These are phyloP conservation scores for Cerceris ruficornis DNA, from an alignment of 2,888 invertebrate genomes.

Conservation along the genomic window DNA sequence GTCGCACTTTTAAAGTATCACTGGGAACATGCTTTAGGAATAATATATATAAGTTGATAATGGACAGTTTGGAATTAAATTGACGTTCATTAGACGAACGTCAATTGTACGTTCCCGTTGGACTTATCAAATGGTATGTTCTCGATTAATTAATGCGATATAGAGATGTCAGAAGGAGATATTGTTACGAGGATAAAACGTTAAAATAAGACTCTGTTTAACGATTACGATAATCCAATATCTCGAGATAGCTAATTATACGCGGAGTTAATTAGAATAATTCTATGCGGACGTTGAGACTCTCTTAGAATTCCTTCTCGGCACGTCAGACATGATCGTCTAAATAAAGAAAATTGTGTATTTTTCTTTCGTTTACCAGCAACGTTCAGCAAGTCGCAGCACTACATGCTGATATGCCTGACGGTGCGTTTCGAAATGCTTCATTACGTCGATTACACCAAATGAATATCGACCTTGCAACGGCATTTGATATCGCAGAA, in stretches of 20 bases:
- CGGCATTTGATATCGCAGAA: constrained; percentile 3
- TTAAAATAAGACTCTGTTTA: constrained; percentile 27
- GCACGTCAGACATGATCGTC: constrained; percentile 1
- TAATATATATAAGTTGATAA: too few relatives aligned
- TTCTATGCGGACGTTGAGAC: constrained; percentile 20
- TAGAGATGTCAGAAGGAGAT: constrained; percentile 43
- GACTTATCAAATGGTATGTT: too few relatives aligned
- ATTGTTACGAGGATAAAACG: constrained; percentile 51
- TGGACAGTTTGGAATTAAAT: too few relatives aligned
- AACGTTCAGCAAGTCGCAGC: constrained; percentile 19
- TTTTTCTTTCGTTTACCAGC: not conserved
- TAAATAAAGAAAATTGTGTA: constrained; percentile 6
- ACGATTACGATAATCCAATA: constrained; percentile 46
- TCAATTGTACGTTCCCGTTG: too few relatives aligned
- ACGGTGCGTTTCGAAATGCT: constrained; percentile 12
- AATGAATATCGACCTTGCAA: constrained; percentile 4
- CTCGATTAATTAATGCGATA: constrained; percentile 37
- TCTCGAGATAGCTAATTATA: constrained; percentile 35
- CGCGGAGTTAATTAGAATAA: constrained; percentile 47
- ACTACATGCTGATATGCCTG: not conserved
- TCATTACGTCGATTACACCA: not conserved
- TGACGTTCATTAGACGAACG: too few relatives aligned
- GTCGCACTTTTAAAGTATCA: too few relatives aligned
- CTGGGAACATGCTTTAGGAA: too few relatives aligned
- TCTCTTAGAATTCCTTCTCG: constrained; percentile 37